Evolutionary conservation across 2,888 invertebrate genomes (phyloP).

Genomic region (Campoplex capitator): DNA sequence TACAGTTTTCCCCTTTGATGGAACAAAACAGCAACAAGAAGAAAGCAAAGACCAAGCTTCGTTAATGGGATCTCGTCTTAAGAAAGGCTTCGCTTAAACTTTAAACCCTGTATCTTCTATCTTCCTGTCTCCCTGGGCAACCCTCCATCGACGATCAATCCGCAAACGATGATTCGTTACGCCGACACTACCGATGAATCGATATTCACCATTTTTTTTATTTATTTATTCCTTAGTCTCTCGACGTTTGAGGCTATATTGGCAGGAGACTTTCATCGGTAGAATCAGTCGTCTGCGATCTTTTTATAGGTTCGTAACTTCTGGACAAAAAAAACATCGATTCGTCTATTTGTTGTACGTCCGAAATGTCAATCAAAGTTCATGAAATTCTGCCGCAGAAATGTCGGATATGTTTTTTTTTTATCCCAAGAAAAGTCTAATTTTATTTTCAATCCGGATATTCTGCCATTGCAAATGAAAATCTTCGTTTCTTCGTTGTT

Average conservation of each 20-base stretch:
- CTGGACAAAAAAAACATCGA: background rate
- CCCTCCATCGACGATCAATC: background rate
- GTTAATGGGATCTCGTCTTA: slow-evolving; percentile 81
- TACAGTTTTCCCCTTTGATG: slow-evolving; percentile 1
- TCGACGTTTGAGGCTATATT: background rate
- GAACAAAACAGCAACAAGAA: slow-evolving; percentile 14
- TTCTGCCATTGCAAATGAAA: background rate
- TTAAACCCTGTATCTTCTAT: slow-evolving; percentile 72
- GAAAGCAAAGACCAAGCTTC: slow-evolving; percentile 56
- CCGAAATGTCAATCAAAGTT: background rate
- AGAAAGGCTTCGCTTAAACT: slow-evolving; percentile 81
- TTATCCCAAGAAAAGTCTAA: background rate
- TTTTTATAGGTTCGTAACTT: background rate
- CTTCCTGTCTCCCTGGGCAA: slow-evolving; percentile 51
- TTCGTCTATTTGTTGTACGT: background rate
- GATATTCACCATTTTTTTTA: background rate
- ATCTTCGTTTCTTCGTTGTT: background rate
- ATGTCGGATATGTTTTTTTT: background rate
- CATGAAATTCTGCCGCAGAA: background rate
- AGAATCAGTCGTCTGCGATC: background rate
- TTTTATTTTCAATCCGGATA: background rate
- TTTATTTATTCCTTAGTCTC: background rate
- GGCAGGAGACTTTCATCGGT: background rate
- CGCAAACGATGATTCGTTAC: background rate
- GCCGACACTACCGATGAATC: background rate